Percentiles rank a stretch among this genome's conserved stretches.
These are phyloP conservation scores for Delia radicum DNA, from an alignment of 1,140 invertebrate species.

Conservation along the genomic window DNA sequence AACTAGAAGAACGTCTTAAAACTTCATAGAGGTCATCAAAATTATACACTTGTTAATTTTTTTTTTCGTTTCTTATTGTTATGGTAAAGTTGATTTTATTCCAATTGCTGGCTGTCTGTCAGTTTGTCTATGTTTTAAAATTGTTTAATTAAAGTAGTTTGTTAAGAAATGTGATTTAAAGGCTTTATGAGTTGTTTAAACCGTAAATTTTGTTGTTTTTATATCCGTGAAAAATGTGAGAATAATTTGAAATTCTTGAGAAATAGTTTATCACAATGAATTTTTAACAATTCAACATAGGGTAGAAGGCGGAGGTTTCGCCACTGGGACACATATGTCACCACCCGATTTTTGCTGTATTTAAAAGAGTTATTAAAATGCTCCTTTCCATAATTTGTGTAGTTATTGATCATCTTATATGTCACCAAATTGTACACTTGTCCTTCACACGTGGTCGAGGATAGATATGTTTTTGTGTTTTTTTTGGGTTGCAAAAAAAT, in stretches of 20 bases:
- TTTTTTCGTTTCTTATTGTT: not conserved
- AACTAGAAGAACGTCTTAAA: not conserved
- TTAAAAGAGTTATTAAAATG: no score
- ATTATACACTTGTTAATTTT: conserved; percentile 8
- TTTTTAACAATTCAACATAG: not conserved
- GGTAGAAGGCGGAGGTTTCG: not conserved
- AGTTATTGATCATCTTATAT: no score
- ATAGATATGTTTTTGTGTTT: no score
- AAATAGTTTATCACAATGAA: not conserved
- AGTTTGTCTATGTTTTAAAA: not conserved
- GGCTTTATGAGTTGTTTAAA: not conserved
- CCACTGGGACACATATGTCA: no score
- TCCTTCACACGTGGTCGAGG: no score
- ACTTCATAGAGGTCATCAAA: conserved; percentile 8
- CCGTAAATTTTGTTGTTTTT: not conserved
- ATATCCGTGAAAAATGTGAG: conserved; percentile 1
- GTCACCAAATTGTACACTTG: no score
- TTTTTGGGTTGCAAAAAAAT: no score
- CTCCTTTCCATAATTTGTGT: no score
- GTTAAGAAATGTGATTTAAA: not conserved
- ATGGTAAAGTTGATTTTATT: no score
- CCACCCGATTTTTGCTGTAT: no score
- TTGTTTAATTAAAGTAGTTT: not conserved
- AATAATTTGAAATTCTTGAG: not conserved
- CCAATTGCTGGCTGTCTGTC: not conserved